These are phyloP conservation scores for Galerucella calmariensis DNA, from an alignment of 2,888 invertebrate species.

Conservation along the genomic window DNA sequence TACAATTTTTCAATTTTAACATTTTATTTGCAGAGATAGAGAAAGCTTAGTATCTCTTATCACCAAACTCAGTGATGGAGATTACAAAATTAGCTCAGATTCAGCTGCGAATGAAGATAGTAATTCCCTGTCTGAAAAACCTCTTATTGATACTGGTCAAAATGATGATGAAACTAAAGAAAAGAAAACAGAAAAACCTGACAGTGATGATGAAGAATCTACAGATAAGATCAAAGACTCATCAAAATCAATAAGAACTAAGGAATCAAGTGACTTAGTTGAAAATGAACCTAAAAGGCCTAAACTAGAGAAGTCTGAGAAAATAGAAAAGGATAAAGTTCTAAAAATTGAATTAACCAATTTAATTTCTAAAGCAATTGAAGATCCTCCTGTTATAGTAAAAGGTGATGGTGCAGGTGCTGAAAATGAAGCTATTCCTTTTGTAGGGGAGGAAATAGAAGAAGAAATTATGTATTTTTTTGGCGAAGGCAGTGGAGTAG, in stretches of 20 bases:
- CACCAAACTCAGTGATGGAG: conserved; percentile 76
- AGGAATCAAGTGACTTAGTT: conserved; percentile 25
- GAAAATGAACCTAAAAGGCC: conserved; percentile 35
- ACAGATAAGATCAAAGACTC: not conserved
- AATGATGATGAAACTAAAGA: conserved; percentile 45
- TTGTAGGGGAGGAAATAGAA: conserved; percentile 76
- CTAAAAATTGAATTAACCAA: conserved; percentile 48
- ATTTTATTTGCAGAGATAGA: conserved; percentile 63
- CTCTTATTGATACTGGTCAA: conserved; percentile 69
- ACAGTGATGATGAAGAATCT: conserved; percentile 32
- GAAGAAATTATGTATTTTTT: conserved; percentile 77
- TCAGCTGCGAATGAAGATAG: conserved; percentile 74
- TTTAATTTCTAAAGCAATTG: conserved; percentile 56
- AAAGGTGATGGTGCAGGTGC: conserved; percentile 78
- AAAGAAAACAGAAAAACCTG: conserved; percentile 18
- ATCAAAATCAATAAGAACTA: not conserved
- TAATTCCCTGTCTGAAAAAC: conserved; percentile 70
- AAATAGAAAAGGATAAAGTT: conserved; percentile 40
- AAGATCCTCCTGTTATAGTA: conserved; percentile 76
- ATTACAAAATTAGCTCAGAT: conserved; percentile 71
- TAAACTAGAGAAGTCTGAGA: conserved; percentile 44
- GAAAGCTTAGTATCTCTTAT: conserved; percentile 86
- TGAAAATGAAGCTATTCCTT: conserved; percentile 63
- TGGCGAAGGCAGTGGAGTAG: conserved; percentile 78
- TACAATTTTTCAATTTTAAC: conserved; percentile 13